Base-by-base conservation (phyloP, 2,888 invertebrate species). In the Drosophila kanekoi region DNA sequence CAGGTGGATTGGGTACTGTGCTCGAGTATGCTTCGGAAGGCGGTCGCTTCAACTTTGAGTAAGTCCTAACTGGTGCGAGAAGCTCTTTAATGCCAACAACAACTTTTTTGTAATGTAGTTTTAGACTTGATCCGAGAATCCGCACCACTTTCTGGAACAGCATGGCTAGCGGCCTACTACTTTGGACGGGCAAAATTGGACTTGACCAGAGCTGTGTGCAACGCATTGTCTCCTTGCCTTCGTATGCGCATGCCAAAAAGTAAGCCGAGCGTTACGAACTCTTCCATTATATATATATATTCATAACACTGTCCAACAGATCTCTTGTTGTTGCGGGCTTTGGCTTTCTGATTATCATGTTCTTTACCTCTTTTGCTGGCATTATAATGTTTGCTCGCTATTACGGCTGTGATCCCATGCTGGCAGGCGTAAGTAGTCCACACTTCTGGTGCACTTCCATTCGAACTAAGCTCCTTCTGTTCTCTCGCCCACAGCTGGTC, bases 141-240 rank as follows among this genome's bases (percentile, higher is more conserved):
- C 93, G 96, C 28, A 94, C 94, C 66, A 94, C 95, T 0, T 92
- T 95, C 20, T 95, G 95, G 94, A 93, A 94, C 35, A 93, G 94
- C 23, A 81, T 94, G 10, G 91, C 94, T 65, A 94, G 94, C 32
- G 95, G 95, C 5, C 93, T 94, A 57, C 89, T 94, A 11, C 93
- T 95, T 67, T 95, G 95, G 94, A 93, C 94, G 9, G 93, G 95
- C 2, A 94, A 95, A 78, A 94, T 95, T 84, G 94, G 95, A 10
- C 94, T 95, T 18, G 95, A 96, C 92, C 96, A 96, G 91, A 95
- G 95, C 49, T 95, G 95, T 93, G 95, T 96, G 0, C 96, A 96
- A 85, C 93, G 96, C 61, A 95, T 95, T 74, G 93, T 95, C 18
- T 94, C 95, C 0, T 92, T 96, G 61, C 94, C 94, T 1, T 93